Conservation (phyloP, 1,140 invertebrate genomes). For the Calliopsis andreniformis region DNA sequence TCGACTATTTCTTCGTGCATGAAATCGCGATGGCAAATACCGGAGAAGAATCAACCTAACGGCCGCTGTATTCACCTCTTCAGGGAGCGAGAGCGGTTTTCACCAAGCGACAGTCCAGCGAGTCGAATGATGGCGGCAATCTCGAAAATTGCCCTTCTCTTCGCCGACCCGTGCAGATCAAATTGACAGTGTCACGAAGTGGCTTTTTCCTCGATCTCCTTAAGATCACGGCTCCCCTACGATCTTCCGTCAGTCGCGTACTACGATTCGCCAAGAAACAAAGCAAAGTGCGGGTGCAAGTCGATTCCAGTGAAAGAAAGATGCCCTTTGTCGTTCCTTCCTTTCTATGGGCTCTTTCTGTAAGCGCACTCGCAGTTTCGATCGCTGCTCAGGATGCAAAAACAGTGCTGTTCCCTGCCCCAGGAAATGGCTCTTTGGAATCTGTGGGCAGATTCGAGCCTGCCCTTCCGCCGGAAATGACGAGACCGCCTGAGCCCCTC, state of each 20-base stretch:
- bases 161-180: conserved; percentile 25
- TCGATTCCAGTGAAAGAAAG: conserved; percentile 8
- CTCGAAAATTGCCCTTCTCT: conserved; percentile 61
- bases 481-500: conserved; percentile 20
- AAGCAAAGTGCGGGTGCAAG: not conserved
- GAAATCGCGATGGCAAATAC: not conserved
- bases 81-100: not conserved
- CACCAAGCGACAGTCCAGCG: conserved; percentile 64
- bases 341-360: conserved; percentile 20
- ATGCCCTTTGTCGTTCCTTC: not conserved
- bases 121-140: conserved; percentile 70
- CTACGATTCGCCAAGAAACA: not conserved
- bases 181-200: conserved; percentile 50
- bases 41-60: not conserved
- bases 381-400: conserved; percentile 44
- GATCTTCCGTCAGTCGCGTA: conserved; percentile 13
- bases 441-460: conserved; percentile 44
- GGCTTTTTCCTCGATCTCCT: conserved; percentile 4
- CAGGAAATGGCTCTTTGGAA: conserved; percentile 47
- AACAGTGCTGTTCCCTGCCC: conserved; percentile 7
- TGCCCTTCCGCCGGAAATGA: conserved; percentile 49
- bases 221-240: conserved; percentile 16
- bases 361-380: conserved; percentile 22
- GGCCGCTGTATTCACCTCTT: not conserved
- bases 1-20: not conserved